Base-by-base conservation (phyloP, 2,797 vertebrate genomes). In the Pitangus sulphuratus region DNA sequence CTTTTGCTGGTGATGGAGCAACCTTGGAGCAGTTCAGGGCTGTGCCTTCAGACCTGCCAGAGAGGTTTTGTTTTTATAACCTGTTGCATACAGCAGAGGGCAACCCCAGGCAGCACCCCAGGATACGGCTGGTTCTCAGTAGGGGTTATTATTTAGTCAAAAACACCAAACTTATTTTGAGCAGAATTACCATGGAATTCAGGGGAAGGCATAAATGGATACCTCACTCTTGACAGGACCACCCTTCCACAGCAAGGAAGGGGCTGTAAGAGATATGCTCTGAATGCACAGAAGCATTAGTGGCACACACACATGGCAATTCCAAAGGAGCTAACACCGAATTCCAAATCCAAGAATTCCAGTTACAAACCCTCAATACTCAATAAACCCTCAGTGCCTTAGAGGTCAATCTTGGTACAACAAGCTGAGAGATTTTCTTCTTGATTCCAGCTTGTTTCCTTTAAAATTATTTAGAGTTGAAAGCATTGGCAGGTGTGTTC, bases 251-350 rank as follows among this genome's bases (percentile, higher is more conserved):
- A 74, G 64, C 21, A 80, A 50, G 54, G 28, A 60, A 81, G 25
- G 31, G 45, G 33, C 54, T 88, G 10, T 28, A 47, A 66, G 22
- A 71, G 20, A 71, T 11, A 51, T 26, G 40, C 66, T 70, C n/a
- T 53, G 39, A 66, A 42, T 13, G 0, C 0, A 0, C 2, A 37
- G 64, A 77, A 92, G 58, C 0, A 0, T 62, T 50, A 71, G 22
- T 24, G 2, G 81, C 58, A 82, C 78, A 66, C 62, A 61, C 44
- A 80, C 74, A 40, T 1, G 0, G 42, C 47, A 83, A 8, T 77
- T 64, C 37, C 82, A 61, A 45, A 83, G 45, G 47, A 92, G 15
- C 26, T n/a, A 90, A 65, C 39, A 39, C 12, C 0, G 0, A 92
- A 85, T 69, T 65, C 82, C 47, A 84, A 61, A 95, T 71, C 45